These are phyloP conservation scores for Zelleria hepariella DNA, from an alignment of 2,888 invertebrate genomes.

Conservation along the genomic window DNA sequence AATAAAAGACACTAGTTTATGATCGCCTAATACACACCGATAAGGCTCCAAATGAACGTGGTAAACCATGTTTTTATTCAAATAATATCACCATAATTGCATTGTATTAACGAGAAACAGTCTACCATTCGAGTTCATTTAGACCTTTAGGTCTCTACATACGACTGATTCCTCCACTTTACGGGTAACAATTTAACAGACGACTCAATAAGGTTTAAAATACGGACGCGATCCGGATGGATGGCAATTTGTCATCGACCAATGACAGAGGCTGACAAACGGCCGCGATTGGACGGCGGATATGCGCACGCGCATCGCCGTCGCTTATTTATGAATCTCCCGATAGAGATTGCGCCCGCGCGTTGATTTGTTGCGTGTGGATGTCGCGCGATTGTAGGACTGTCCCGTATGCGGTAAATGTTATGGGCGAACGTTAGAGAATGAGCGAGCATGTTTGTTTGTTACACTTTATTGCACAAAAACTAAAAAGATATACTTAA, in stretches of 20 bases:
- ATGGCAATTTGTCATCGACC: conserved; percentile 24
- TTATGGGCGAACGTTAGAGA: not conserved
- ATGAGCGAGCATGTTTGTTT: too few relatives aligned
- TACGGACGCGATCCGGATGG: not conserved
- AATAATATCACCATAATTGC: too few relatives aligned
- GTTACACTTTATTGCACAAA: too few relatives aligned
- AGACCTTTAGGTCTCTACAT: too few relatives aligned
- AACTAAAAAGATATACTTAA: too few relatives aligned
- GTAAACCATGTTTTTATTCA: too few relatives aligned
- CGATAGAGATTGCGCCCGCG: conserved; percentile 4
- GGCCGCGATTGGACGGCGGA: conserved; percentile 24
- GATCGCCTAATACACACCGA: too few relatives aligned
- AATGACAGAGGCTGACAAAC: conserved; percentile 39
- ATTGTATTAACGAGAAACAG: too few relatives aligned
- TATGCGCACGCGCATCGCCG: conserved; percentile 25
- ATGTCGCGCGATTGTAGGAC: not conserved
- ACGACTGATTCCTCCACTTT: too few relatives aligned
- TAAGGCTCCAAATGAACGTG: too few relatives aligned
- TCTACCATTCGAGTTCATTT: too few relatives aligned
- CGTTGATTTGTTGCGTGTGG: not conserved
- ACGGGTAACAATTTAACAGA: not conserved
- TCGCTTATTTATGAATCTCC: conserved; percentile 32
- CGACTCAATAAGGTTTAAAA: not conserved
- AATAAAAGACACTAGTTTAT: too few relatives aligned
- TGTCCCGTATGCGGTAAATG: not conserved